Percentiles rank a stretch among this genome's conserved stretches.
phyloP scores from a whole-genome alignment of 2,888 invertebrate genomes.

The Heliconius sara region DNA sequence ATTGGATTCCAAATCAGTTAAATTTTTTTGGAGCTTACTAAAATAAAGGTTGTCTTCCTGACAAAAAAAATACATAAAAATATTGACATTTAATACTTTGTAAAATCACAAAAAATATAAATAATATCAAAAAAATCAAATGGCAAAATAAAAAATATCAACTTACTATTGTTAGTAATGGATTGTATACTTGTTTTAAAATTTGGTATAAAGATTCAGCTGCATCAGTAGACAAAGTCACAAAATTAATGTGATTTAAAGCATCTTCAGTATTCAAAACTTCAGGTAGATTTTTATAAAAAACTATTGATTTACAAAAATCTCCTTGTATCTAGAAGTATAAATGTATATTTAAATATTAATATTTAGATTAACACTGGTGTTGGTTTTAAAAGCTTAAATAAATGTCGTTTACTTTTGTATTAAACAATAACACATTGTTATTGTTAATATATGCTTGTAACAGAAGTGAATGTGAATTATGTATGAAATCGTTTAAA shows the following conservation, averaged over 20 bases:
- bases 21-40: conserved; percentile 73
- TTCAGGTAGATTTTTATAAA: conserved; percentile 69
- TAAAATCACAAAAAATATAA: neutral
- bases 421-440: conserved; percentile 56
- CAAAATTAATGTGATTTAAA: conserved; percentile 66
- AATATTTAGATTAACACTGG: neutral
- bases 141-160: neutral
- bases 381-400: neutral
- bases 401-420: conserved; percentile 46
- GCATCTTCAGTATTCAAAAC: conserved; percentile 61
- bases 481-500: conserved; percentile 71
- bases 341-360: neutral
- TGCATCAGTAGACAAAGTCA: conserved; percentile 69
- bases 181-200: conserved; percentile 74
- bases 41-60: conserved; percentile 74
- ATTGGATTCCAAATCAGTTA: conserved; percentile 72
- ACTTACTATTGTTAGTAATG: conserved; percentile 70
- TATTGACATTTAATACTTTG: neutral
- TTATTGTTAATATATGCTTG: conserved; percentile 60
- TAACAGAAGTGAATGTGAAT: conserved; percentile 67
- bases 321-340: conserved; percentile 64
- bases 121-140: neutral
- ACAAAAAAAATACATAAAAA: conserved; percentile 45
- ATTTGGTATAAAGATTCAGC: conserved; percentile 76
- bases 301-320: conserved; percentile 69